Conservation (phyloP, 2,888 invertebrate genomes). For the Oxycera nigricornis region DNA sequence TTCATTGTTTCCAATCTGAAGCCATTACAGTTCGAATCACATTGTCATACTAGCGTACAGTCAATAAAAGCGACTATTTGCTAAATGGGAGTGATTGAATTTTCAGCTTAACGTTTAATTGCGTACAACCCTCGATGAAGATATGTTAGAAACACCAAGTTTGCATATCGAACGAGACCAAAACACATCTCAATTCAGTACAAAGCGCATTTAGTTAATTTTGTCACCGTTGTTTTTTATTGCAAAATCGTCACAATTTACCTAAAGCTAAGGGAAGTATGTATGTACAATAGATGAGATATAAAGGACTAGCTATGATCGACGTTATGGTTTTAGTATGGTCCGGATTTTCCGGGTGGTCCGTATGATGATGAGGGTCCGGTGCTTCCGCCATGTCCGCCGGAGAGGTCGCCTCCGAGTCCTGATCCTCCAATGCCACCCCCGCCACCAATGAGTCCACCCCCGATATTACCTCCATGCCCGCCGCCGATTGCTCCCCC, state of each 20-base stretch:
- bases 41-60: too few relatives aligned
- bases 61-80: too few relatives aligned
- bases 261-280: conserved; percentile 48
- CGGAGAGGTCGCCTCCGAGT: conserved; percentile 49
- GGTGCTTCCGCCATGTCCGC: conserved; percentile 50
- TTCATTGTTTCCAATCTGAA: too few relatives aligned
- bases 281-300: conserved; percentile 51
- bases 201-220: conserved; percentile 50
- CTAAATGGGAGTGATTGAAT: too few relatives aligned
- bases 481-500: conserved; percentile 43
- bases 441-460: conserved; percentile 46
- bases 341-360: conserved; percentile 75
- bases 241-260: conserved; percentile 52
- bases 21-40: too few relatives aligned
- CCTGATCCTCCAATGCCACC: conserved; percentile 49
- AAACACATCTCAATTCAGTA: too few relatives aligned
- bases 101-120: too few relatives aligned
- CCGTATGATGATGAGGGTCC: conserved; percentile 68
- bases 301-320: conserved; percentile 50
- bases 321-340: conserved; percentile 62
- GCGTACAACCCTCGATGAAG: too few relatives aligned
- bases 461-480: conserved; percentile 45
- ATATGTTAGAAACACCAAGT: too few relatives aligned
- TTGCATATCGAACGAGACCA: too few relatives aligned
- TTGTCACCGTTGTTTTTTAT: conserved; percentile 62